A percentile compares a stretch with the other conserved stretches of the same genome.
These are phyloP conservation scores for Chymomyza fuscimana DNA, from an alignment of 2,888 invertebrate genomes.

Conservation along the genomic window DNA sequence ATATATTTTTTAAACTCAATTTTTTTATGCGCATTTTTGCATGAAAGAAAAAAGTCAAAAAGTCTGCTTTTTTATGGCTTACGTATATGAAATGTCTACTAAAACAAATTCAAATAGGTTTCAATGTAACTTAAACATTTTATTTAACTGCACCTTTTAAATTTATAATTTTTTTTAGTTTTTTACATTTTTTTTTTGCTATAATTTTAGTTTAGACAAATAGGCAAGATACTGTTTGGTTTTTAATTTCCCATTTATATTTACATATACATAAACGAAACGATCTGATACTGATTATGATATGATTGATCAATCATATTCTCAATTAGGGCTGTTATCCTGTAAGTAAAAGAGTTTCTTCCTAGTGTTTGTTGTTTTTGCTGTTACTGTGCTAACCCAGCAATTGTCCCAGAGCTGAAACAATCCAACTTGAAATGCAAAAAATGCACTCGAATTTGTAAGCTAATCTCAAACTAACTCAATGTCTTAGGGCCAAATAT, in stretches of 20 bases:
- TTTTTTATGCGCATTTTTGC: constrained; percentile 39
- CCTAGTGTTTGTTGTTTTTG: constrained; percentile 35
- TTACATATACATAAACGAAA: constrained; percentile 52
- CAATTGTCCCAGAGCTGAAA: constrained; percentile 11
- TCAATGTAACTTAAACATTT: constrained; percentile 18
- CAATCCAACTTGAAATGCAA: constrained; percentile 14
- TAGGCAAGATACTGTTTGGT: constrained; percentile 44
- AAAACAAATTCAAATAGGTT: constrained; percentile 1
- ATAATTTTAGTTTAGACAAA: constrained; percentile 23
- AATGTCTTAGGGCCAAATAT: constrained; percentile 6
- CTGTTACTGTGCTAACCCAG: constrained; percentile 57
- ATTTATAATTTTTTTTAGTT: constrained; percentile 34
- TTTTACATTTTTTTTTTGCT: constrained; percentile 10
- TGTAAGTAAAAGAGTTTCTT: constrained; percentile 61
- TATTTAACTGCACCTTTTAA: constrained; percentile 63
- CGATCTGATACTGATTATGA: constrained; percentile 11
- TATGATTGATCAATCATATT: neutral
- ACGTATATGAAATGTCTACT: neutral
- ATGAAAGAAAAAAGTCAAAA: constrained; percentile 29
- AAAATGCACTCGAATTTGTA: constrained; percentile 40
- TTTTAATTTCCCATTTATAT: constrained; percentile 52
- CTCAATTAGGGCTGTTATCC: constrained; percentile 71
- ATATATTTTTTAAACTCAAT: neutral
- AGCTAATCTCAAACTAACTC: constrained; percentile 56
- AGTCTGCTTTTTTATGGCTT: neutral